Conservation (phyloP, 2,797 vertebrate genomes). For the Xerus rutilus region DNA sequence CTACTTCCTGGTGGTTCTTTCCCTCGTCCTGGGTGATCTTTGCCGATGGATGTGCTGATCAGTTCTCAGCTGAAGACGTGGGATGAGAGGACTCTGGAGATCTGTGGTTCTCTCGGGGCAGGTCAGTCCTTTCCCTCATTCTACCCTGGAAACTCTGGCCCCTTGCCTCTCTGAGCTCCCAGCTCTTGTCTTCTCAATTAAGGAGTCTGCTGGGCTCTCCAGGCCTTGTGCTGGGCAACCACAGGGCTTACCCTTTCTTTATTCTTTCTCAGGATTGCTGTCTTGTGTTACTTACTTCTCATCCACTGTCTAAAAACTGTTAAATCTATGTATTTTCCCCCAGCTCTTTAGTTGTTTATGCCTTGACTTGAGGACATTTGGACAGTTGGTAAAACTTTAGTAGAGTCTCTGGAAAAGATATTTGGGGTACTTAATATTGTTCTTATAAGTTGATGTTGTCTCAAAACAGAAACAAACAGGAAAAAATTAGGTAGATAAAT, state of each 20-base stretch:
- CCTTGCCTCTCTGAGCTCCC: not conserved
- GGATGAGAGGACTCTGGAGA: too few relatives aligned
- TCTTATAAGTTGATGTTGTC: too few relatives aligned
- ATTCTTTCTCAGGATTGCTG: not conserved
- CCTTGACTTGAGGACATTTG: too few relatives aligned
- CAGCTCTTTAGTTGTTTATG: slow-evolving; percentile 32
- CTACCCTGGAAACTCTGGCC: not conserved
- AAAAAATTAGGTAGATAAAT: slow-evolving; percentile 37
- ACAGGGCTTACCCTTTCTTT: not conserved
- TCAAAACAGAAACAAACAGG: too few relatives aligned
- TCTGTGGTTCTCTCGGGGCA: not conserved
- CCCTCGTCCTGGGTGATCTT: not conserved
- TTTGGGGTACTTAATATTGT: too few relatives aligned
- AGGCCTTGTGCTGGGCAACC: not conserved
- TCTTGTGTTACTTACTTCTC: not conserved
- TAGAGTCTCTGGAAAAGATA: too few relatives aligned
- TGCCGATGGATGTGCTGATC: too few relatives aligned
- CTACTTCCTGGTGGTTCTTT: not conserved
- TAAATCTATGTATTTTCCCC: not conserved
- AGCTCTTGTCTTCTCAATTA: not conserved
- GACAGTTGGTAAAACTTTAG: too few relatives aligned
- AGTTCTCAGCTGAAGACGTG: not conserved
- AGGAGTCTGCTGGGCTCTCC: not conserved
- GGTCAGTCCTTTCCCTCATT: not conserved
- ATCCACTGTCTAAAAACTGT: not conserved